Conservation (phyloP, 2,113 vertebrate genomes). For the Vimba vimba region DNA sequence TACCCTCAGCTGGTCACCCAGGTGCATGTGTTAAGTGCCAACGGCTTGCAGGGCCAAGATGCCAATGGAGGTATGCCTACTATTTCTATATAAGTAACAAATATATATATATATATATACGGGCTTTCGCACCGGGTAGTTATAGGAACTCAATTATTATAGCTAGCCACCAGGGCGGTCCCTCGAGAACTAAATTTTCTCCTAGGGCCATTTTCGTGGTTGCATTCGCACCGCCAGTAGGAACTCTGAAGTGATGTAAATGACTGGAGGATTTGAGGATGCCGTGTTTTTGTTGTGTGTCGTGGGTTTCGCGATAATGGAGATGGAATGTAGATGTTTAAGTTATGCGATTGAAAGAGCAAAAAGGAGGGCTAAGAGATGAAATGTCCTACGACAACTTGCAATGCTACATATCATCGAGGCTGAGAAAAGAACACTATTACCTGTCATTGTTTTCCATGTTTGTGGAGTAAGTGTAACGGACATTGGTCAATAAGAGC, state of each 20-base stretch:
- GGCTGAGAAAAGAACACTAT: too few relatives aligned
- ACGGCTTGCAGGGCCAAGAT: constrained; percentile 84
- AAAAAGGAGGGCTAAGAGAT: too few relatives aligned
- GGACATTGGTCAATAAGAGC: too few relatives aligned
- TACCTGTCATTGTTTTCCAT: background rate
- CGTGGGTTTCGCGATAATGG: too few relatives aligned
- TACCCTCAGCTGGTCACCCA: constrained; percentile 90
- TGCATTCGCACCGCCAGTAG: background rate
- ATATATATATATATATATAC: background rate
- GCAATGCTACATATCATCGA: too few relatives aligned
- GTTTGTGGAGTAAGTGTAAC: too few relatives aligned
- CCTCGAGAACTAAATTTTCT: background rate
- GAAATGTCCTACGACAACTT: too few relatives aligned
- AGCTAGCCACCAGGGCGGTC: background rate
- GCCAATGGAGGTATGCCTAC: constrained; percentile 78
- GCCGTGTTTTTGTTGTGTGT: too few relatives aligned
- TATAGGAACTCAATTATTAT: background rate
- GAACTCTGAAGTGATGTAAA: background rate
- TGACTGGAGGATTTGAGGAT: background rate
- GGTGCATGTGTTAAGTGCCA: constrained; percentile 84
- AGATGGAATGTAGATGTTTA: too few relatives aligned
- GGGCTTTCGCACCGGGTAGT: background rate
- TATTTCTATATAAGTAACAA: background rate
- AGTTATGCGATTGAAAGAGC: too few relatives aligned
- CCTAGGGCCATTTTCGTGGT: background rate